phyloP scores from a whole-genome alignment of 2,797 vertebrate species.

The Peromyscus melanophrys region DNA sequence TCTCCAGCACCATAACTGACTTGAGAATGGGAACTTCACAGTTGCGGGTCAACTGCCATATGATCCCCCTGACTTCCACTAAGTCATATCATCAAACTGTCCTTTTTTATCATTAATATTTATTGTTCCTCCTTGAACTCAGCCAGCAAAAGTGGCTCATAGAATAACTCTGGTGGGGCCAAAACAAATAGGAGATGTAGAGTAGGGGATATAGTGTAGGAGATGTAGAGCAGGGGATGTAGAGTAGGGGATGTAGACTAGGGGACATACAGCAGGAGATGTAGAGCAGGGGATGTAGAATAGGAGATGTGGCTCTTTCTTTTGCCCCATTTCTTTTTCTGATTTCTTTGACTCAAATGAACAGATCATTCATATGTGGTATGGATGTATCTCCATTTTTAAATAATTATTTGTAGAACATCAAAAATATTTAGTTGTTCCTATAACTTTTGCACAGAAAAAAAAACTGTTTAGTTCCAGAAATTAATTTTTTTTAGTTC shows the following conservation, averaged over 20 bases:
- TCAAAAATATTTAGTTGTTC: constrained; percentile 30
- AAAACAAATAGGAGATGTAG: constrained; percentile 65
- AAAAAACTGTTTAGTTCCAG: not conserved
- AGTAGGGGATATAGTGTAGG: too few species aligned
- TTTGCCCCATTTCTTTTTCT: constrained; percentile 33
- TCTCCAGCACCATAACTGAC: constrained; percentile 83
- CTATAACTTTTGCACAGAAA: not conserved
- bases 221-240: not conserved
- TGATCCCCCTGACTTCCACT: constrained; percentile 60
- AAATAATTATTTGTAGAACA: constrained; percentile 20
- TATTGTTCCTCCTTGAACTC: constrained; percentile 75
- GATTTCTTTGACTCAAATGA: not conserved
- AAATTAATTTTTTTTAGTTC: not conserved
- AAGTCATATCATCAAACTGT: constrained; percentile 66
- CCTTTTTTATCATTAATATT: constrained; percentile 77
- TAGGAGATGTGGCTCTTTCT: not conserved
- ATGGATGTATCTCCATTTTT: not conserved
- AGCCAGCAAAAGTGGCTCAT: constrained; percentile 62
- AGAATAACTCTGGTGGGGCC: constrained; percentile 72
- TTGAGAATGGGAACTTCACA: constrained; percentile 79
- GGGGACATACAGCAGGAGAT: too few species aligned
- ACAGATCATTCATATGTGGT: not conserved
- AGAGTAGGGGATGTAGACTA: too few species aligned
- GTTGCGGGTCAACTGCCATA: constrained; percentile 65
- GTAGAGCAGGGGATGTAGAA: not conserved